phyloP scores from a whole-genome alignment of 2,888 invertebrate genomes.

The Timandra comae region DNA sequence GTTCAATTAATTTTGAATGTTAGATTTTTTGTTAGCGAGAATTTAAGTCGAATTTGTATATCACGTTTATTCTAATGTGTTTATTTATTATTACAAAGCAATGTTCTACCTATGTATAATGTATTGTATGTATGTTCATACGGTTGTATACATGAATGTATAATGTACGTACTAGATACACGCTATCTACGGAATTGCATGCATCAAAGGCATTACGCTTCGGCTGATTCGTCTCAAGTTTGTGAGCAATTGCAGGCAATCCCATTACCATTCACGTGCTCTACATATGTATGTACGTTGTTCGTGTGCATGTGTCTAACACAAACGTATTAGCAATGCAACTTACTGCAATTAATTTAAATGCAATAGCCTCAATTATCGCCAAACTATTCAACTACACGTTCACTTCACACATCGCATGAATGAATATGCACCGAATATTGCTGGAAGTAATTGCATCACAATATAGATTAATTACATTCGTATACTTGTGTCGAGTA shows the following conservation, averaged over 20 bases:
- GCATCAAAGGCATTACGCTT: slow-evolving; percentile 59
- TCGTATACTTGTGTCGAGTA: slow-evolving; percentile 9
- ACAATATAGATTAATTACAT: slow-evolving; percentile 33
- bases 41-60: no score
- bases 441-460: slow-evolving; percentile 30
- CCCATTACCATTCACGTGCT: slow-evolving; percentile 50
- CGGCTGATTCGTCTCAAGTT: slow-evolving; percentile 57
- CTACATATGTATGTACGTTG: slow-evolving; percentile 38
- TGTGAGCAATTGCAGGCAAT: slow-evolving; percentile 61
- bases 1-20: no score
- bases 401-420: slow-evolving; percentile 29
- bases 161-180: no score
- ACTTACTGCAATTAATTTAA: slow-evolving; percentile 67
- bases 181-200: slow-evolving; percentile 29
- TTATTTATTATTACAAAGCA: no score
- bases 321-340: slow-evolving; percentile 48
- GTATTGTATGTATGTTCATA: no score
- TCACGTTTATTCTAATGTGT: no score
- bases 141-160: no score
- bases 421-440: slow-evolving; percentile 21
- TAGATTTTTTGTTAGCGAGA: no score
- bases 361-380: slow-evolving; percentile 68
- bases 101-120: no score
- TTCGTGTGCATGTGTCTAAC: slow-evolving; percentile 27
- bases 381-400: slow-evolving; percentile 45